Conservation (phyloP, 2,888 invertebrate species). For the Heliconius erato region DNA sequence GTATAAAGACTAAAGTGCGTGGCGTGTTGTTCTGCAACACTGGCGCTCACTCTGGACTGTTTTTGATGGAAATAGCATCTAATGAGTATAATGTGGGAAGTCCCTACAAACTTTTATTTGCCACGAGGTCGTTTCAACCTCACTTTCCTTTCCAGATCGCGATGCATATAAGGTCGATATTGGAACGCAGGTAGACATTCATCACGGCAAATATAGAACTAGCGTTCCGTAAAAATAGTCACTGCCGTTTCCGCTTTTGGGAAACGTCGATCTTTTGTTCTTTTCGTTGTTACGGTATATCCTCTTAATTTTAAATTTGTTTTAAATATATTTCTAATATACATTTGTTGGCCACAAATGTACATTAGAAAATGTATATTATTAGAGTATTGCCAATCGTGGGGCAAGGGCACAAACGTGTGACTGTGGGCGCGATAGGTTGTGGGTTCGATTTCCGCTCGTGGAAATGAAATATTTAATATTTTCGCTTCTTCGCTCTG, state of each 20-base stretch:
- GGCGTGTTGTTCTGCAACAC: constrained; percentile 61
- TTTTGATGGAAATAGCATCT: constrained; percentile 67
- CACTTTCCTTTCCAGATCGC: constrained; percentile 50
- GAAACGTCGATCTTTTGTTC: constrained; percentile 76
- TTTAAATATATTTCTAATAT: constrained; percentile 3
- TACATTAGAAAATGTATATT: too few species aligned
- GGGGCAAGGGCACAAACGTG: too few species aligned
- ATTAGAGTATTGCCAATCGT: too few species aligned
- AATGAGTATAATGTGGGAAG: constrained; percentile 70
- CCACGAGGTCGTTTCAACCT: constrained; percentile 37
- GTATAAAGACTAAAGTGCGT: constrained; percentile 52
- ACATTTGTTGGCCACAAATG: too few species aligned
- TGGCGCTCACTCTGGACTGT: constrained; percentile 59
- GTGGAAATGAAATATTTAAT: too few species aligned
- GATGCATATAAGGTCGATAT: constrained; percentile 66
- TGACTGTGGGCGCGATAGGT: too few species aligned
- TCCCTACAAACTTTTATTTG: constrained; percentile 35
- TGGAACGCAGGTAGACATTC: constrained; percentile 58
- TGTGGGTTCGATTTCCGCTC: too few species aligned
- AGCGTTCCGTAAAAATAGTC: constrained; percentile 79
- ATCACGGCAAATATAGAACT: constrained; percentile 64
- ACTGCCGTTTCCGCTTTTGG: constrained; percentile 79
- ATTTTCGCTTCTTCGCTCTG: too few species aligned
- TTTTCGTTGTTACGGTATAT: constrained; percentile 52
- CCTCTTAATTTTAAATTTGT: constrained; percentile 5